phyloP scores from a whole-genome alignment of 2,113 vertebrate species.

The Hipposideros armiger region DNA sequence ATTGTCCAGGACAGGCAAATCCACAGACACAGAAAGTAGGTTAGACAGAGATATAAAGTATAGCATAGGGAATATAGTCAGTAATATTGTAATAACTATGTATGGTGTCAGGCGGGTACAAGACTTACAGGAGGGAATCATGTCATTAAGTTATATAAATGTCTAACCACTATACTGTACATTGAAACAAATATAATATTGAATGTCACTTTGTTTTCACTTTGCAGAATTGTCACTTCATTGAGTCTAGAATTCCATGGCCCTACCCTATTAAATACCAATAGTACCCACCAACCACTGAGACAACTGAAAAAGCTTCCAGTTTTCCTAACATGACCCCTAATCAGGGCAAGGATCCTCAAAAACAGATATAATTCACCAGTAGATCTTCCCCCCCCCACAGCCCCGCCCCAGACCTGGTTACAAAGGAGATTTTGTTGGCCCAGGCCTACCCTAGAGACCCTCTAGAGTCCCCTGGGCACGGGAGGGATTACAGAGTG shows the following conservation, averaged over 20 bases:
- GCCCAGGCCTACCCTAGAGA: background rate
- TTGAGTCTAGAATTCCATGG: background rate
- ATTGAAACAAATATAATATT: too few relatives aligned
- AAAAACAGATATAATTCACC: background rate
- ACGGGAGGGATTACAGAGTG: too few relatives aligned
- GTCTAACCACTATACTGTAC: too few relatives aligned
- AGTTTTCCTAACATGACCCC: background rate
- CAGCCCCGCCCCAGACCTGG: background rate
- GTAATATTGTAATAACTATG: too few relatives aligned
- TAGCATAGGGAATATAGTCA: too few relatives aligned
- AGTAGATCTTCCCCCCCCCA: background rate
- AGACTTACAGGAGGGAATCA: too few relatives aligned
- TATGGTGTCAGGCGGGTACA: too few relatives aligned
- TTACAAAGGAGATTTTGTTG: background rate
- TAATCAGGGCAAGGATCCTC: background rate
- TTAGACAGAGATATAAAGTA: too few relatives aligned
- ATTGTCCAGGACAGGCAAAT: too few relatives aligned
- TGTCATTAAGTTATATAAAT: too few relatives aligned
- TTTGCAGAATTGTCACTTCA: background rate
- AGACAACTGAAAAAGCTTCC: background rate
- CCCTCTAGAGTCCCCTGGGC: too few relatives aligned
- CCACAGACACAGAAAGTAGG: too few relatives aligned
- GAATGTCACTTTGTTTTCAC: background rate
- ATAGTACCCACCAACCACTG: background rate
- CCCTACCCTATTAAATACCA: background rate